Evolutionary conservation across 2,888 invertebrate genomes (phyloP), one percentile per base, ranked within the genome.

Genomic region (Tachina fera): DNA sequence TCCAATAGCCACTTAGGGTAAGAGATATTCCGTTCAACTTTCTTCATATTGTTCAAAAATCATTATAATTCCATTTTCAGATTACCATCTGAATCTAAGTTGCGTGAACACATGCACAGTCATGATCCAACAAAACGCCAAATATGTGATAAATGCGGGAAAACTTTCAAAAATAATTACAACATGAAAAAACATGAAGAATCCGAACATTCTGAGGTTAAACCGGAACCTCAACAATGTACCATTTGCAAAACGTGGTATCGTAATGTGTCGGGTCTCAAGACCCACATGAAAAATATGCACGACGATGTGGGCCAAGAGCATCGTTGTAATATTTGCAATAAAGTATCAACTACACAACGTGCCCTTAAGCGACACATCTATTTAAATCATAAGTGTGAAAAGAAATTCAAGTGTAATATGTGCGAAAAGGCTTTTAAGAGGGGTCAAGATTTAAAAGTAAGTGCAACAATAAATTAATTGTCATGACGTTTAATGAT

Each of bases 341-440:
- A 91, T 75, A 92, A 92, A 87, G 89, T 88, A 3, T 91, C 92
- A 4, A 91, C 91, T 19, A 92, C 91, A 53, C 88, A 90, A 11
- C 89, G 91, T 3, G 92, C 92, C 11, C 89, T 92, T 3, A 90
- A 90, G 49, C 90, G 92, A 11, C 92, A 92, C 84, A 90, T 92
- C n/a, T 90, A 90, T 63, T 90, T 91, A 77, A 92, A 92, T 78
- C 92, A 92, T 83, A 90, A 90, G 45, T 91, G 91, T 74, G 90
- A 91, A 75, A 88, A 91, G 13, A 90, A 90, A 84, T 91, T 90
- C 84, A 90, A 91, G 65, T 92, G 92, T 74, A 91, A 90, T 41
- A 91, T 92, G 89, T 92, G 92, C 70, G 91, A 92, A 6, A 92
- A 92, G 86, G 91, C 91, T 11, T 92, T 92, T 76, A 92, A 92